Evolutionary conservation across 2,113 vertebrate species (phyloP).

Genomic region (Serilophus lunatus): DNA sequence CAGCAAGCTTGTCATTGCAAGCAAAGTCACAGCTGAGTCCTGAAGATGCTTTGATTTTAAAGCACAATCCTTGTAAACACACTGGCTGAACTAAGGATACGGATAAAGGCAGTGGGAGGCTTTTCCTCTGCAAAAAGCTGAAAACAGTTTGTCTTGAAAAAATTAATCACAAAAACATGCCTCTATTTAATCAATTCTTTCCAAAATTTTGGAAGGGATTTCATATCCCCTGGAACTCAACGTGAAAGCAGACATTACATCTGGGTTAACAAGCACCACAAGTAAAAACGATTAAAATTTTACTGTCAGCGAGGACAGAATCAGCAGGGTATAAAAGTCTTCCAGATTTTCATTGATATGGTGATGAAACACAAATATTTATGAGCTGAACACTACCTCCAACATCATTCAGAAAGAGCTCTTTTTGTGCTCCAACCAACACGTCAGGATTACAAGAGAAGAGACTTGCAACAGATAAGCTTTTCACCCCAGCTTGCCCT

Average conservation of each 20-base stretch:
- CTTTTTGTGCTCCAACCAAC: background rate
- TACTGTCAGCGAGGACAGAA: conserved; percentile 55
- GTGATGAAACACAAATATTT: conserved; percentile 70
- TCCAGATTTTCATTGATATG: conserved; percentile 32
- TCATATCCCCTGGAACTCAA: conserved; percentile 47
- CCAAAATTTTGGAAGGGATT: conserved; percentile 47
- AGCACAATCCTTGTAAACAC: background rate
- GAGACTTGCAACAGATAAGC: background rate
- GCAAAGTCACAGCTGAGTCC: conserved; percentile 8
- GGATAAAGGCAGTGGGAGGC: background rate
- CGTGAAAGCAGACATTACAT: conserved; percentile 48
- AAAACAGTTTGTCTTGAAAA: background rate
- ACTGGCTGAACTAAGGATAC: background rate
- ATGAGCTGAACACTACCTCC: conserved; percentile 11
- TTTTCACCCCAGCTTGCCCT: background rate
- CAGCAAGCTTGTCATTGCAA: background rate
- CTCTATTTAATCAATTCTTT: background rate
- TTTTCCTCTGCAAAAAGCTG: conserved; percentile 1
- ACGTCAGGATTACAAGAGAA: background rate
- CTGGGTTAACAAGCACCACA: conserved; percentile 59
- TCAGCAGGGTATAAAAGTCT: conserved; percentile 24
- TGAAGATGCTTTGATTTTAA: conserved; percentile 22
- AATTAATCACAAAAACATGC: background rate
- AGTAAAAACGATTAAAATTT: conserved; percentile 70
- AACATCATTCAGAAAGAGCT: conserved; percentile 17